phyloP scores from a whole-genome alignment of 2,888 invertebrate genomes.

The Hypolimnas misippus region DNA sequence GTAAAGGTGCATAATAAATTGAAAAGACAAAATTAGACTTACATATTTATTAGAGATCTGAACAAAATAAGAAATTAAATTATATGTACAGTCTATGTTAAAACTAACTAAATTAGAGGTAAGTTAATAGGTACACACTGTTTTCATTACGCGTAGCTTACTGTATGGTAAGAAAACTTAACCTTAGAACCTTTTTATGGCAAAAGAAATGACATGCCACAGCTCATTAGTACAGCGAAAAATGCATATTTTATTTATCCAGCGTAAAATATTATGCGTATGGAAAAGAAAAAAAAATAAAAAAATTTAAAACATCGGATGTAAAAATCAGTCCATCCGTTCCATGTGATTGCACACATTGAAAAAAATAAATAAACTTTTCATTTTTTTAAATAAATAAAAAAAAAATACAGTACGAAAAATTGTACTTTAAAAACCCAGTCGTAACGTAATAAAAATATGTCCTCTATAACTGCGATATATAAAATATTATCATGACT shows the following conservation, averaged over 20 bases:
- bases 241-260: slow-evolving; percentile 49
- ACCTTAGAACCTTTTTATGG: slow-evolving; percentile 58
- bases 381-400: slow-evolving; percentile 52
- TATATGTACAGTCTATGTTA: slow-evolving; percentile 85
- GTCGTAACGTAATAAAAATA: slow-evolving; percentile 52
- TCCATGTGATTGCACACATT: slow-evolving; percentile 71
- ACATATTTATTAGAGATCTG: slow-evolving; percentile 85
- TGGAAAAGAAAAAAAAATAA: slow-evolving; percentile 56
- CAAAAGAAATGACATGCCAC: slow-evolving; percentile 60
- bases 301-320: slow-evolving; percentile 57
- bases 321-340: slow-evolving; percentile 78
- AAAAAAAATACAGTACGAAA: slow-evolving; percentile 52
- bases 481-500: slow-evolving; percentile 47
- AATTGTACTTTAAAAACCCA: slow-evolving; percentile 54
- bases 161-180: slow-evolving; percentile 58
- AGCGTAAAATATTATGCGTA: slow-evolving; percentile 55
- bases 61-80: slow-evolving; percentile 85
- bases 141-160: slow-evolving; percentile 70
- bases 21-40: slow-evolving; percentile 70
- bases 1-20: neutral
- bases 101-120: slow-evolving; percentile 83
- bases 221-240: slow-evolving; percentile 59
- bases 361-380: slow-evolving; percentile 57
- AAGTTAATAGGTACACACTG: slow-evolving; percentile 84
- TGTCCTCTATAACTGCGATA: slow-evolving; percentile 52